phyloP scores from a whole-genome alignment of 1,140 invertebrate species.

The Drosophila obscura region DNA sequence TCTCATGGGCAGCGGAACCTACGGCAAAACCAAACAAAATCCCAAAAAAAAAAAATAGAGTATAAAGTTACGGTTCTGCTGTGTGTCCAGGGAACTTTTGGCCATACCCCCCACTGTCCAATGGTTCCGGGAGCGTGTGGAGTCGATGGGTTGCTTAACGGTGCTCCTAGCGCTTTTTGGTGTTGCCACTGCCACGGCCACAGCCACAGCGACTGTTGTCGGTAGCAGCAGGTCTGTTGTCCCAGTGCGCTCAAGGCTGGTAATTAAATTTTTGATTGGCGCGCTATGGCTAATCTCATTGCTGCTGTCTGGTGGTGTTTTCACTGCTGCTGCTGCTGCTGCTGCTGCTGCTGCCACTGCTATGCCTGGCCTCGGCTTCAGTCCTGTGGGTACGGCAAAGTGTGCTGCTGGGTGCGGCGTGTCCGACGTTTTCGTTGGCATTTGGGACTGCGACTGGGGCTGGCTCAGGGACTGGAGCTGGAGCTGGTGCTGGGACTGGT shows the following conservation, averaged over 20 bases:
- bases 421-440: conserved; percentile 29
- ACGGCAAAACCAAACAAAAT: too few relatives aligned
- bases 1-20: conserved; percentile 80
- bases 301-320: conserved; percentile 13
- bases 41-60: too few relatives aligned
- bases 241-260: conserved; percentile 12
- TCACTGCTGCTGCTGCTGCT: neutral
- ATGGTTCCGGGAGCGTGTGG: conserved; percentile 56
- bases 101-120: conserved; percentile 48
- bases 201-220: conserved; percentile 3
- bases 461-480: conserved; percentile 1
- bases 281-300: conserved; percentile 41
- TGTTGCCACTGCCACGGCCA: conserved; percentile 23
- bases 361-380: conserved; percentile 1
- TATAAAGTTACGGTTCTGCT: neutral
- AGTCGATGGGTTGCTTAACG: conserved; percentile 59
- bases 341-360: neutral
- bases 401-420: conserved; percentile 8
- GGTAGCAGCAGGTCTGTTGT: conserved; percentile 22
- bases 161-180: conserved; percentile 53
- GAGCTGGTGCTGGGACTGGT: neutral
- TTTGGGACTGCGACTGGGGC: conserved; percentile 14
- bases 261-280: conserved; percentile 41
- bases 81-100: neutral
- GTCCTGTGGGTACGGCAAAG: conserved; percentile 6